A percentile compares a stretch with the other conserved stretches of the same genome.
These are phyloP conservation scores for Caenorhabditis sp. DNA, from an alignment of 2,888 invertebrate species.

Conservation along the genomic window DNA sequence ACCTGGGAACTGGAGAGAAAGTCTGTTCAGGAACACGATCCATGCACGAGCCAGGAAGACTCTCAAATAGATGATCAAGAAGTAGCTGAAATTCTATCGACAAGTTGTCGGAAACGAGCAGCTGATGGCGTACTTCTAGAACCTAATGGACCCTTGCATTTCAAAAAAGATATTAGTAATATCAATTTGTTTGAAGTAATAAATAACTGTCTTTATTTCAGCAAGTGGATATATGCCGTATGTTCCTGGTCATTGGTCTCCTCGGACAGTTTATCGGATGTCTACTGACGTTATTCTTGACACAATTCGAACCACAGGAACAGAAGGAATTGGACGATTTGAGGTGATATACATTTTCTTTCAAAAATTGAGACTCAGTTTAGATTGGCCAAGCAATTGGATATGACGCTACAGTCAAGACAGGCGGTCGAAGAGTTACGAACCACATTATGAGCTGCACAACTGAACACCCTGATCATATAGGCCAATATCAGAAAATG, in stretches of 20 bases:
- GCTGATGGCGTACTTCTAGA: not conserved
- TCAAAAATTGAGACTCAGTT: too few species aligned
- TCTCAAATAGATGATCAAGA: not conserved
- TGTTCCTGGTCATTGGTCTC: slow-evolving; percentile 60
- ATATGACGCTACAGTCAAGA: slow-evolving; percentile 73
- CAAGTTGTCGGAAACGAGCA: not conserved
- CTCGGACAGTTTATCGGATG: slow-evolving; percentile 58
- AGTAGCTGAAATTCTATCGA: not conserved
- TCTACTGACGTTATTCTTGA: slow-evolving; percentile 64
- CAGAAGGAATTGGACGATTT: slow-evolving; percentile 58
- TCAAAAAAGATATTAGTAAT: slow-evolving; percentile 52
- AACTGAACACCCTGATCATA: slow-evolving; percentile 70
- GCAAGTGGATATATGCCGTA: slow-evolving; percentile 63
- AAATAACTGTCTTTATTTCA: slow-evolving; percentile 17
- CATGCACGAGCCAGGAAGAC: slow-evolving; percentile 7
- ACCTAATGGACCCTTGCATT: slow-evolving; percentile 26
- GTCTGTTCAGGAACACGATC: not conserved
- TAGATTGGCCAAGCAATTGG: slow-evolving; percentile 74
- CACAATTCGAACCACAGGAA: slow-evolving; percentile 56
- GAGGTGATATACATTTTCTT: too few species aligned
- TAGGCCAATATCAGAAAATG: slow-evolving; percentile 81
- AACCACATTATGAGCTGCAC: slow-evolving; percentile 66
- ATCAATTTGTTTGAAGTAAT: too few species aligned
- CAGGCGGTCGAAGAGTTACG: slow-evolving; percentile 77
- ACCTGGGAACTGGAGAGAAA: too few species aligned